Base-by-base conservation (phyloP, 2,888 invertebrate genomes). In the Orthosia gracilis region DNA sequence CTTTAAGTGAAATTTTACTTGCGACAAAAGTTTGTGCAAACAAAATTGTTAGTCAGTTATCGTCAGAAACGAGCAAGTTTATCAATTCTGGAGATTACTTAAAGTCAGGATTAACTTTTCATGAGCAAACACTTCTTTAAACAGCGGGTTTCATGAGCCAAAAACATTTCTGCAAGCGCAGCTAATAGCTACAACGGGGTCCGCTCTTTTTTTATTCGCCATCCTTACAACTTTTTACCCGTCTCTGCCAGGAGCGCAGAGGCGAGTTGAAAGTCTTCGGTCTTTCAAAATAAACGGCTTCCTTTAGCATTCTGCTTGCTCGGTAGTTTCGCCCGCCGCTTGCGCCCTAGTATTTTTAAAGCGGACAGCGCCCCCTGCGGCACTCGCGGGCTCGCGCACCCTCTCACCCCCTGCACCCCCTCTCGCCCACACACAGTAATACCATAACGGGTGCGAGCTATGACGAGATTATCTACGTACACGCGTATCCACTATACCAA, bases 371-470 rank as follows among this genome's bases (percentile, higher is more conserved):
- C 92, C 95, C 92, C 94, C 93, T 91, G 91, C 91, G 93, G 93
- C 91, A 92, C 92, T 93, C 93, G 92, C 93, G 94, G 91, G 91
- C 89, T 81, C 86, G 81, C 84, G 80, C 83, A 71, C 85, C 80
- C 90, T 85, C 61, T 87, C 73, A 73, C 80, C 73, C 84, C 84
- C 83, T 72, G 87, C 87, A 89, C 86, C 83, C 83, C 88, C 87
- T 87, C 83, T 89, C 91, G 88, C 93, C 93, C 93, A 91, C 93
- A 94, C 94, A 94, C 95, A 94, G 95, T 96, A 94, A 96, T 96
- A 94, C 96, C 96, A 96, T 96, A 96, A 95, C 96, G 95, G 96
- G 96, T 92, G 95, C 94, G 94, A 94, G 95, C 95, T 96, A 96
- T 96, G 96, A 96, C 95, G 96, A 96, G 96, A 96, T 96, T 96